Evolutionary conservation across 1,140 invertebrate species (phyloP).

Genomic region (Trachelipus rathkii): DNA sequence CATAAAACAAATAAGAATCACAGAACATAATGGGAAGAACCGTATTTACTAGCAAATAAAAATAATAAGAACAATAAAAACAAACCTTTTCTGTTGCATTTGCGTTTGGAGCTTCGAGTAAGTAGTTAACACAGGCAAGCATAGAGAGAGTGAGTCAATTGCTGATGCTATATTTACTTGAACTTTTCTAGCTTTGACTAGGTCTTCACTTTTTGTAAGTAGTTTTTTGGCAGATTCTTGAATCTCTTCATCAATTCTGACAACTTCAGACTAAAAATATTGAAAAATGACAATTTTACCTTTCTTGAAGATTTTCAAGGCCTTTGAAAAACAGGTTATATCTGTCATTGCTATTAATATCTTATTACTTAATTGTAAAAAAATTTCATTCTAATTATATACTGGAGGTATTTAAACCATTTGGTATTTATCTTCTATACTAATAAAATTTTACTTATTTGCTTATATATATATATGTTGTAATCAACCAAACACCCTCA

Average conservation of each 20-base stretch:
- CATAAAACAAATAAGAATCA: background rate
- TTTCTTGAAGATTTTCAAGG: too few relatives aligned
- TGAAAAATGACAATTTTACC: background rate
- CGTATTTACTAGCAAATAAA: background rate
- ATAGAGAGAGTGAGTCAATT: slow-evolving; percentile 86
- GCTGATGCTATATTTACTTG: slow-evolving; percentile 90
- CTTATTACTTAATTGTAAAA: too few relatives aligned
- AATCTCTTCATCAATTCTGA: slow-evolving; percentile 60
- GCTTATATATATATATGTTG: too few relatives aligned
- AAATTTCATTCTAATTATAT: too few relatives aligned
- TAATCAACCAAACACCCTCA: too few relatives aligned
- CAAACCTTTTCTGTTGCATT: slow-evolving; percentile 59
- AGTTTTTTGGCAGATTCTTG: slow-evolving; percentile 51
- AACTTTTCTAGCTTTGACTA: slow-evolving; percentile 82
- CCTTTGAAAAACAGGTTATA: too few relatives aligned
- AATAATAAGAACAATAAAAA: background rate
- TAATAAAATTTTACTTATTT: too few relatives aligned
- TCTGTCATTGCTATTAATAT: too few relatives aligned
- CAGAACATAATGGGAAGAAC: background rate
- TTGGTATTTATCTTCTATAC: too few relatives aligned
- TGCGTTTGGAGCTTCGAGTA: slow-evolving; percentile 93
- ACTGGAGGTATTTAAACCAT: too few relatives aligned
- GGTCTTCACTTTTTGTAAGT: slow-evolving; percentile 63
- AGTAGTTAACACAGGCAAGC: slow-evolving; percentile 88
- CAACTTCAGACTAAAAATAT: slow-evolving; percentile 52